Evolutionary conservation across 2,113 vertebrate genomes (phyloP), one percentile per base, ranked within the genome.

Genomic region (Tragulus kanchil): DNA sequence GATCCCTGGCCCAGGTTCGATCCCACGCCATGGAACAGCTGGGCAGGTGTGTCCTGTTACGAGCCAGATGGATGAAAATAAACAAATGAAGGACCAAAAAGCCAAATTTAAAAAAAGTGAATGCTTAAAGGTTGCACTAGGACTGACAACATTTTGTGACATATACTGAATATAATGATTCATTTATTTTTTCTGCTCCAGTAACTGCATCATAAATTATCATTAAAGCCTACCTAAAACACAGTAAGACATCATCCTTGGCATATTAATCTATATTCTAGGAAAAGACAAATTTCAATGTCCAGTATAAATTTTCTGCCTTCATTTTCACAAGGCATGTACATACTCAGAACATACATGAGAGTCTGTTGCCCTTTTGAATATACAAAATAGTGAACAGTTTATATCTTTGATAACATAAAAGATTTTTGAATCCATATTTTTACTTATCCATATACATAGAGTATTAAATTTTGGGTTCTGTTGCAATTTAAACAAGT

Each of bases 181-280:
- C 91, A 95, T 96, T 98, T 98, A 11, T 96, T 98, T 97, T 90
- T 94, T 96, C 96, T 98, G 26, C 92, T 95, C 50, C 56, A 96
- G 61, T 81, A 98, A 93, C 26, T 93, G 23, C 23, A 97, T 89
- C 75, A 75, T 97, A 97, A 98, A 97, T 96, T 97, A 96, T 96
- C 87, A 95, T 97, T 97, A 85, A 97, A 96, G 6, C 86, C 58
- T 77, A 97, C 92, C 75, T 86, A 89, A 62, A 95, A 21, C 9
- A 90, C 8, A 92, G 42, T 75, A 94, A 95, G 90, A 97, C 97
- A 97, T 95, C 3, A 25, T 89, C 52, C 84, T 96, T 88, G 83
- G 15, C 48, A 89, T 94, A 98, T 96, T 98, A 96, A 96, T 98
- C 90, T 95, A 48, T 85, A 87, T 95, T 98, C 67, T 50, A 93